Evolutionary conservation across 2,797 vertebrate species (phyloP).

Genomic region (Coccyzus lansbergi): DNA sequence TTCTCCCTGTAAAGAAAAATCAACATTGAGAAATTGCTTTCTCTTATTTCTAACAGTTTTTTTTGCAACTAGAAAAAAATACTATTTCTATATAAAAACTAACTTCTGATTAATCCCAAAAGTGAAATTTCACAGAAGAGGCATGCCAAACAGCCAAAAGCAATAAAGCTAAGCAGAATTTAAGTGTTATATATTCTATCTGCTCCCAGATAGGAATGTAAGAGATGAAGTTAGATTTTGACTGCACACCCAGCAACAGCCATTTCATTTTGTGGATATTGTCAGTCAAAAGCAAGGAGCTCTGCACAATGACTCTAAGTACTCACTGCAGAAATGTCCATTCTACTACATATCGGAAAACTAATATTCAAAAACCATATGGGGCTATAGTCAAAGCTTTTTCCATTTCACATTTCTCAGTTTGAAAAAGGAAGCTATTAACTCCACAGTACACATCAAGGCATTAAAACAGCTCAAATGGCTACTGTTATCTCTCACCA

Average conservation of each 20-base stretch:
- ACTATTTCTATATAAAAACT: background rate
- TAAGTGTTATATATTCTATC: background rate
- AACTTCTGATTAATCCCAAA: background rate
- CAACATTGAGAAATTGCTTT: background rate
- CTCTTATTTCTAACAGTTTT: background rate
- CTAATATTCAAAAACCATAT: background rate
- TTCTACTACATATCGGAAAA: background rate
- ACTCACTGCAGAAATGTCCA: background rate
- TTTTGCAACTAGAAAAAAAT: background rate
- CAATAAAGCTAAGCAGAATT: background rate
- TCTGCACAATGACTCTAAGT: background rate
- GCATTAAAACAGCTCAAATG: background rate
- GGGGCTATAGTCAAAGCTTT: background rate
- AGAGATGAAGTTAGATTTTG: background rate
- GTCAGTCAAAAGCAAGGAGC: background rate
- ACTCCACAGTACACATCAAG: background rate
- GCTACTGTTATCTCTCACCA: background rate
- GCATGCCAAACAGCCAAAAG: background rate
- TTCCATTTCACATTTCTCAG: background rate
- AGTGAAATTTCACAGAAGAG: background rate
- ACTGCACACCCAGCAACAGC: background rate
- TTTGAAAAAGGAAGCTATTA: slow-evolving; percentile 20
- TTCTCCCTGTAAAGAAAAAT: slow-evolving; percentile 83
- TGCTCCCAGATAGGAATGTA: background rate
- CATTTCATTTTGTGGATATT: background rate